Evolutionary conservation across 2,113 vertebrate genomes (phyloP).

Genomic region (Saccopteryx leptura): DNA sequence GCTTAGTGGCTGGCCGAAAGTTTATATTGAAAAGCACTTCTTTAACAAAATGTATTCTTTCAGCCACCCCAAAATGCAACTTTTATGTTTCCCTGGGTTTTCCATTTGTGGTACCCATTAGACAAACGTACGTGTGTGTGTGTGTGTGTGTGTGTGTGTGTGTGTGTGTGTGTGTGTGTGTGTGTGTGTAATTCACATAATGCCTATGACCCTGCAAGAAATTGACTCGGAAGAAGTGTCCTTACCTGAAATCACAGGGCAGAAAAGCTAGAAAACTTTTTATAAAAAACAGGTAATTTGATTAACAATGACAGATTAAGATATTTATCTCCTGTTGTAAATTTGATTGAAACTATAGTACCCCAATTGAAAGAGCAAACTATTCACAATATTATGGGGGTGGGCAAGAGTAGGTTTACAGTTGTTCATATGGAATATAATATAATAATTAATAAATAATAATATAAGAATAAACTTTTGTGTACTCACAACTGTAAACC

Average conservation of each 20-base stretch:
- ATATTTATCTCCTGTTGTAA: conserved; percentile 18
- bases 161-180: too few relatives aligned
- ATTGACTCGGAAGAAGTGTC: neutral
- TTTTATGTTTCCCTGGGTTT: conserved; percentile 37
- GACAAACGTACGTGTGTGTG: neutral
- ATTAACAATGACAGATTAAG: neutral
- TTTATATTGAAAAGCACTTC: conserved; percentile 72
- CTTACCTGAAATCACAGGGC: neutral
- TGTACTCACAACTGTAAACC: neutral
- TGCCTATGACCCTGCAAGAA: neutral
- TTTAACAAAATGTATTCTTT: conserved; percentile 67
- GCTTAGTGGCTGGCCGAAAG: conserved; percentile 57
- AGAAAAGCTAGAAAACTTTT: neutral
- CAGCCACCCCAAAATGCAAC: conserved; percentile 42
- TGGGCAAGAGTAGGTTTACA: neutral
- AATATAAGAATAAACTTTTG: neutral
- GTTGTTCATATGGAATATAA: neutral
- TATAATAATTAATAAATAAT: neutral
- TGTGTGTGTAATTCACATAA: neutral
- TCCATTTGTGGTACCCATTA: conserved; percentile 1
- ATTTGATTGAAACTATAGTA: neutral
- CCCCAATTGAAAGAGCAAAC: neutral
- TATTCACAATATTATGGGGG: neutral
- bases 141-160: too few relatives aligned
- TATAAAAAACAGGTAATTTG: neutral